Conservation (phyloP, 2,113 vertebrate genomes). For the Lepus americanus region DNA sequence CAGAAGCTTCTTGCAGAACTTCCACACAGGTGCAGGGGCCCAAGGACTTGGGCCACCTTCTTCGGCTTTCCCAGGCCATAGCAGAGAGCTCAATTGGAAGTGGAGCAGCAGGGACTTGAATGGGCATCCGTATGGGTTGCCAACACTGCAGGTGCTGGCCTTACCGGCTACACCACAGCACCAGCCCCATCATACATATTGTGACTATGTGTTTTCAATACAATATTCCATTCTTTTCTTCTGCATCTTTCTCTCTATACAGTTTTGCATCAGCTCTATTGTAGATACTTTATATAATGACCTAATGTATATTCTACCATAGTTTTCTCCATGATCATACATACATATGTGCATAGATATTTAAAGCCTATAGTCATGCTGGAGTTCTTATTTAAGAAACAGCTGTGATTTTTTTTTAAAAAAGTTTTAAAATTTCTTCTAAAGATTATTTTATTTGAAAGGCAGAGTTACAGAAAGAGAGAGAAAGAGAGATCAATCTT, state of each 20-base stretch:
- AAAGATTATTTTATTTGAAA: too few species aligned
- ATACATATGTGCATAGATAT: not conserved
- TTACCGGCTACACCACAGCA: too few species aligned
- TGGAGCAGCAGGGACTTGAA: too few species aligned
- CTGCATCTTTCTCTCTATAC: not conserved
- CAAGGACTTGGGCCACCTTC: too few species aligned
- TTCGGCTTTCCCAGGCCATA: too few species aligned
- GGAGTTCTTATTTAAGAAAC: not conserved
- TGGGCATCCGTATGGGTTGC: too few species aligned
- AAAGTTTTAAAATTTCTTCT: too few species aligned
- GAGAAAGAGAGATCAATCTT: not conserved
- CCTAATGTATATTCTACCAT: not conserved
- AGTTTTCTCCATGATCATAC: not conserved
- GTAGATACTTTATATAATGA: not conserved
- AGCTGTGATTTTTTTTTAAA: not conserved
- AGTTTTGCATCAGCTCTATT: not conserved
- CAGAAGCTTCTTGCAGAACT: too few species aligned
- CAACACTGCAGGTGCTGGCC: too few species aligned
- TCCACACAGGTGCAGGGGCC: too few species aligned
- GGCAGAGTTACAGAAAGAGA: not conserved
- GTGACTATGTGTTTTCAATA: not conserved
- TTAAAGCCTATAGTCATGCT: not conserved
- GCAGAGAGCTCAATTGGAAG: too few species aligned
- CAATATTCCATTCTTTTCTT: not conserved
- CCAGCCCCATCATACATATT: not conserved